Base-by-base conservation (phyloP, 2,888 invertebrate species). In the Resseliella maxima region DNA sequence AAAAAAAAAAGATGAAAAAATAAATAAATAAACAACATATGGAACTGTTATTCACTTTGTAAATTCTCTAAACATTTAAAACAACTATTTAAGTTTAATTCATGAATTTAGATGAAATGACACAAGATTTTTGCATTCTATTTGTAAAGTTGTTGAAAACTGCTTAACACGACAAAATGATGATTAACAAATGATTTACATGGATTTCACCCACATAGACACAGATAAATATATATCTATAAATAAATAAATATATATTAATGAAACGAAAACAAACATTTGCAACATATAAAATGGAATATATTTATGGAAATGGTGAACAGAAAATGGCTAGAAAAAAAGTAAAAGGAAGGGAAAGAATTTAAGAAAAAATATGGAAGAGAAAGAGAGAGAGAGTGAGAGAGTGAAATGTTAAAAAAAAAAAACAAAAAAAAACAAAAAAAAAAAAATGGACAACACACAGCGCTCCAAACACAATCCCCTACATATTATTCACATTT, bases 11-110 rank as follows among this genome's bases (percentile, higher is more conserved):
- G 15, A 50, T 50, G 2, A 41, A 50, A 31, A 72, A 31, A 31
- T 72, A 72, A 31, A 72, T 35, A 72, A 72, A 41, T 12, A 41
- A 41, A 41, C 5, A 59, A 72, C 72, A 35, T 72, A 72, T 72
- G 27, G 31, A 72, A 72, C 72, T 72, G 72, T 72, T 72, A 72
- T 72, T 72, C 72, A 72, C 72, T 72, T 72, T 72, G 72, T 72
- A 72, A 72, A 72, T 72, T 72, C 72, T 72, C 31, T 72, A 72
- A 72, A 72, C 31, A 35, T 72, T 72, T 31, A 72, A 72, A 27
- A 72, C 72, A 72, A 31, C 72, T 15, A 72, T 72, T 59, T 31
- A 31, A 59, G 59, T 59, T 59, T 59, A 59, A 59, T 50, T 50
- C n/a, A n/a, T n/a, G 50, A 50, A 18, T 18, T 41, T 10, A 50